Conservation (phyloP, 2,797 vertebrate genomes). For the Podarcis lilfordi region DNA sequence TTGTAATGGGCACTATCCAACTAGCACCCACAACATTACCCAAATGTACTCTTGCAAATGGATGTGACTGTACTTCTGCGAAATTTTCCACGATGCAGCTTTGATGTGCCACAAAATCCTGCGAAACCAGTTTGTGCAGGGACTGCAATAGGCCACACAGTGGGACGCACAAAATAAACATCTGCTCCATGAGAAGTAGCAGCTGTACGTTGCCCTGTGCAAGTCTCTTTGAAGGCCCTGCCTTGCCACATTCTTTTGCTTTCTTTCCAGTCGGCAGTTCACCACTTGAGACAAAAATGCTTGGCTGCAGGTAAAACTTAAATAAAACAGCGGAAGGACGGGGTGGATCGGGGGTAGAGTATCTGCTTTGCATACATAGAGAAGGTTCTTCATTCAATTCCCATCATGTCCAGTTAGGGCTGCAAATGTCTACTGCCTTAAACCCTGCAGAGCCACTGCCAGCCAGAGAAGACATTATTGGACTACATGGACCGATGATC, state of each 20-base stretch:
- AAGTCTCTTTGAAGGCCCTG: not conserved
- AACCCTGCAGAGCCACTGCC: no score
- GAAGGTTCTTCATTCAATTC: no score
- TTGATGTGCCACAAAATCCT: not conserved
- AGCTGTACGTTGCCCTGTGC: not conserved
- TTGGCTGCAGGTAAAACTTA: no score
- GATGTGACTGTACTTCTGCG: not conserved
- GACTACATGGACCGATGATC: no score
- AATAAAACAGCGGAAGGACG: no score
- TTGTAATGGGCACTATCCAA: not conserved
- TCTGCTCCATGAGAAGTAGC: no score
- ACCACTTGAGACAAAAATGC: not conserved
- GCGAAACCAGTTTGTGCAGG: not conserved
- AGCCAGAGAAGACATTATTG: no score
- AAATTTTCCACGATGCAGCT: not conserved
- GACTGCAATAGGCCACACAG: not conserved
- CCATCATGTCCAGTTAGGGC: no score
- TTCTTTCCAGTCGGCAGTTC: not conserved
- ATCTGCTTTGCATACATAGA: no score
- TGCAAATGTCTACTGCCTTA: no score
- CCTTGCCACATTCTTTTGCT: not conserved
- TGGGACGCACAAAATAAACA: not conserved
- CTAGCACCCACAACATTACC: not conserved
- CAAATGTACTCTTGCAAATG: not conserved
- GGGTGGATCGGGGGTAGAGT: no score